A percentile compares a stretch with the other conserved stretches of the same genome.
These are phyloP conservation scores for Cybosia mesomella DNA, from an alignment of 2,888 invertebrate genomes.

Conservation along the genomic window DNA sequence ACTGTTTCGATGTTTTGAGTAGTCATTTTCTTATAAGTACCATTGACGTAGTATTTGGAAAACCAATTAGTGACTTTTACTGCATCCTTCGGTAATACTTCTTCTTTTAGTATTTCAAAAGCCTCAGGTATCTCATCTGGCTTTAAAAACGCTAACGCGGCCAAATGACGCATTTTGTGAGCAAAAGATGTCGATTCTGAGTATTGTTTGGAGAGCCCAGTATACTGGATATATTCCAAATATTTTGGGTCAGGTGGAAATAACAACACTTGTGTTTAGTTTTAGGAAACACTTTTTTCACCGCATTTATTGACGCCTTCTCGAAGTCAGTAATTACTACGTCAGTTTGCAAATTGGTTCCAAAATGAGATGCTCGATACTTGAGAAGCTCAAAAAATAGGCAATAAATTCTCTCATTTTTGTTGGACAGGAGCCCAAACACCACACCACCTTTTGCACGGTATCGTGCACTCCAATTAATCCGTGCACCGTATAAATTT, in stretches of 20 bases:
- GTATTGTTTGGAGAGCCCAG: not conserved
- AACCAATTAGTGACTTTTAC: conserved; percentile 1
- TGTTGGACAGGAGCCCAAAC: not conserved
- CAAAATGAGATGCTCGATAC: no score
- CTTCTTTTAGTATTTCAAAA: conserved; percentile 19
- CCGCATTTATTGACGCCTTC: no score
- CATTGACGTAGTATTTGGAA: conserved; percentile 13
- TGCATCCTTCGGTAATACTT: conserved; percentile 12
- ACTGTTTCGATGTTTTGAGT: conserved; percentile 9
- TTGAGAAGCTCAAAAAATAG: not conserved
- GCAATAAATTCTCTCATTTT: not conserved
- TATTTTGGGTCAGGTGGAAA: not conserved
- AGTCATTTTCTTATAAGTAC: conserved; percentile 6
- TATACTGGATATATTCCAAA: not conserved
- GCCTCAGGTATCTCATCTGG: conserved; percentile 16
- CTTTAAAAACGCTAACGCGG: conserved; percentile 14
- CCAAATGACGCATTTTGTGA: no score
- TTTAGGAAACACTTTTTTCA: no score
- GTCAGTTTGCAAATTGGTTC: no score
- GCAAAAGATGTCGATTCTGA: no score
- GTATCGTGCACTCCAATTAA: no score
- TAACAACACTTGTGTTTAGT: no score
- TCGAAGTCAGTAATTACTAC: no score
- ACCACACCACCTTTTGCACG: no score
- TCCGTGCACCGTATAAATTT: no score